Evolutionary conservation across 2,113 vertebrate genomes (phyloP).

Genomic region (Toxostoma redivivum): DNA sequence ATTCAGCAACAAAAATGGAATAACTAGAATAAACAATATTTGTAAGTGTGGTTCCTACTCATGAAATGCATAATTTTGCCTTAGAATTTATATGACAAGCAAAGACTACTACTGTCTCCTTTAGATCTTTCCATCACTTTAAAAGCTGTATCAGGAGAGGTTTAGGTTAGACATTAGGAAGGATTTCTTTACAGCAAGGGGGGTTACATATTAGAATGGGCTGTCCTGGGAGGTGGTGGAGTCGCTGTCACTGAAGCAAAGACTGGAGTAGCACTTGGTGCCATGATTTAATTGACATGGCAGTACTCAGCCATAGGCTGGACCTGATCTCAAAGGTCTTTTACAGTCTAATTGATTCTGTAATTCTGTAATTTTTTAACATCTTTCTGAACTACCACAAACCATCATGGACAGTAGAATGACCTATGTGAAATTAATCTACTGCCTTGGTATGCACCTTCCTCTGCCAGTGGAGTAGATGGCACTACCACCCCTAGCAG

Average conservation of each 20-base stretch:
- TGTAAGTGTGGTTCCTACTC: neutral
- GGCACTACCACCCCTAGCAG: neutral
- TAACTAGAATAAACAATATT: neutral
- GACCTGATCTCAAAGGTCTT: accelerated
- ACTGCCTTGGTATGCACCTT: neutral
- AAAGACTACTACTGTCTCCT: neutral
- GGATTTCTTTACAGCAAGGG: neutral
- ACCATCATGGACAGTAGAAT: neutral
- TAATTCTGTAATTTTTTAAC: neutral
- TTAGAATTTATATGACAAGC: neutral
- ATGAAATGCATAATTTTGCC: neutral
- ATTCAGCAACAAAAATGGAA: neutral
- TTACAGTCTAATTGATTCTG: neutral
- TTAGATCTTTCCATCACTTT: neutral
- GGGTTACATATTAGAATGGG: neutral
- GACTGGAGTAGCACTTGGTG: neutral
- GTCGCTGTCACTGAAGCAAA: accelerated
- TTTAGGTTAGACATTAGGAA: neutral
- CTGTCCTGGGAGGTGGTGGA: neutral
- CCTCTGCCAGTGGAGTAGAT: neutral
- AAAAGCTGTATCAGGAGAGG: neutral
- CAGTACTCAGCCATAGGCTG: neutral
- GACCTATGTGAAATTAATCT: neutral
- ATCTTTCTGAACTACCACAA: neutral
- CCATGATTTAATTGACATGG: too few species aligned